Conservation (phyloP, 92 coral and sea anemone species). For the Micromussa lordhowensis region DNA sequence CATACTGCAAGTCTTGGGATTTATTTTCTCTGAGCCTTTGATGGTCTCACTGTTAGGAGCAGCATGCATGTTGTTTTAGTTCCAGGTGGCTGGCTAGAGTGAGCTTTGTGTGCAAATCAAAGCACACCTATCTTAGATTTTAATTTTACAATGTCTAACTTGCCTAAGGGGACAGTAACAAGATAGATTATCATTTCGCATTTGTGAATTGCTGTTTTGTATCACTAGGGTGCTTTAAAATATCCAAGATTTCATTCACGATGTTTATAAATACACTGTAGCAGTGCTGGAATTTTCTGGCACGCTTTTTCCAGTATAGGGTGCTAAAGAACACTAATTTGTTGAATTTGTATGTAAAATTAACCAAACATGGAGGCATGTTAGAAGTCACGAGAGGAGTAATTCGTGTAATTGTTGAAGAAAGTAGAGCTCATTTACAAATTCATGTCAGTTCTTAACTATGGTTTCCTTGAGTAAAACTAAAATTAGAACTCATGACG, state of each 20-base stretch:
- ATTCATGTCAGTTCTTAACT: neutral
- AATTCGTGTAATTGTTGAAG: neutral
- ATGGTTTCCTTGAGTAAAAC: neutral
- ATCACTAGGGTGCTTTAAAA: neutral
- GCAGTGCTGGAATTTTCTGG: neutral
- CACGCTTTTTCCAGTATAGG: neutral
- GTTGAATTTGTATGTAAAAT: neutral
- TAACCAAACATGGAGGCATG: neutral
- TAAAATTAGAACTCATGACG: constrained; percentile 31
- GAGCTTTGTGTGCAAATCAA: neutral
- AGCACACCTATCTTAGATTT: neutral
- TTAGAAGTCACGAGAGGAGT: neutral
- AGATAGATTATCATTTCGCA: neutral
- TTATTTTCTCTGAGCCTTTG: neutral
- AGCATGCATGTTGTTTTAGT: neutral
- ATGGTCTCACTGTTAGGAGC: neutral
- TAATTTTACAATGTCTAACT: neutral
- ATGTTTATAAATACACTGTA: neutral
- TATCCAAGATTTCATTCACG: neutral
- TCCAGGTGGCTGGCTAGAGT: neutral
- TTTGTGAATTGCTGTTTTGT: neutral
- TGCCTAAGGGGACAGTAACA: neutral
- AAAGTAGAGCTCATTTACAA: neutral
- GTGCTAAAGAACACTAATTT: too few relatives aligned
- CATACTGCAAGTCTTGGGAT: too few relatives aligned